phyloP scores from a whole-genome alignment of 2,113 vertebrate genomes.

The Varanus salvator region DNA sequence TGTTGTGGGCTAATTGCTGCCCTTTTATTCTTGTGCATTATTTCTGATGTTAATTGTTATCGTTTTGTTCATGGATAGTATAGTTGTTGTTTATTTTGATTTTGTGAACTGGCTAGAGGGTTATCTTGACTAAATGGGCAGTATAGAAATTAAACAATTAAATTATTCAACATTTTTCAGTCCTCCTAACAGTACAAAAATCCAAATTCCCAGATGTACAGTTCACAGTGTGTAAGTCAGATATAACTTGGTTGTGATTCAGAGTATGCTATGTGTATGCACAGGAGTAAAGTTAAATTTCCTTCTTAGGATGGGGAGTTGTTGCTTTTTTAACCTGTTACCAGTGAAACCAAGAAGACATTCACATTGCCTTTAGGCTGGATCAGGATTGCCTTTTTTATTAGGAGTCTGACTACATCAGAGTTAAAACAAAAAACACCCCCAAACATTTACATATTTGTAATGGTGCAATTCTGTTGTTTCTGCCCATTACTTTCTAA shows the following conservation, averaged over 20 bases:
- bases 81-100: too few relatives aligned
- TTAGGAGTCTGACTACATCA: not conserved
- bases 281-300: not conserved
- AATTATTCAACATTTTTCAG: not conserved
- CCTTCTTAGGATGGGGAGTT: not conserved
- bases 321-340: not conserved
- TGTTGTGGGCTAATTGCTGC: too few relatives aligned
- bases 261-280: not conserved
- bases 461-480: conserved; percentile 2
- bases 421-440: not conserved
- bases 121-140: too few relatives aligned
- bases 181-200: not conserved
- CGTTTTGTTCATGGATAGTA: too few relatives aligned
- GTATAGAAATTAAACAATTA: too few relatives aligned
- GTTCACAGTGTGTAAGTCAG: not conserved
- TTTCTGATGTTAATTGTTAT: too few relatives aligned
- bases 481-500: not conserved
- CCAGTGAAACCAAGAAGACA: not conserved
- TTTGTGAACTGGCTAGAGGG: too few relatives aligned
- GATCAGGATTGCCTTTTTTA: not conserved
- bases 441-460: not conserved
- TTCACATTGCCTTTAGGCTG: not conserved
- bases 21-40: too few relatives aligned
- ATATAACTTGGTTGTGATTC: not conserved
- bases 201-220: not conserved